These are phyloP conservation scores for Eristalis pertinax DNA, from an alignment of 2,888 invertebrate genomes.

Conservation along the genomic window DNA sequence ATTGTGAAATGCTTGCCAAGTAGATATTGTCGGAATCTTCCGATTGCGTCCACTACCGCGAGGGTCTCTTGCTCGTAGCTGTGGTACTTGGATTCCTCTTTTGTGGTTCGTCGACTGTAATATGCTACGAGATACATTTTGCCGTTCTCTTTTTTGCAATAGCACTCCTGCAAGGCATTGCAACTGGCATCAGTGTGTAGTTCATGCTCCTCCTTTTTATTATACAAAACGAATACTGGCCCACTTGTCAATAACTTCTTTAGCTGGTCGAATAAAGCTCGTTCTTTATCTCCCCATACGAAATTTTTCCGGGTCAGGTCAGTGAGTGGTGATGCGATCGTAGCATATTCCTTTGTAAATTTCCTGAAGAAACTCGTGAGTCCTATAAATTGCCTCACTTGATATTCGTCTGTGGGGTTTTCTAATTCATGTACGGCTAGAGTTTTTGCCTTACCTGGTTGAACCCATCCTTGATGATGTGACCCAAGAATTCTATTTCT, in stretches of 20 bases:
- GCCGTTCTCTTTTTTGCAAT: background rate
- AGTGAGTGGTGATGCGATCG: slow-evolving; percentile 18
- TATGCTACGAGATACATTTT: slow-evolving; percentile 1
- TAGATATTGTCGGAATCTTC: slow-evolving; percentile 2
- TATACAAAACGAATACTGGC: slow-evolving; percentile 8
- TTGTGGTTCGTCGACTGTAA: slow-evolving; percentile 71
- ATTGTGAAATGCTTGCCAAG: background rate
- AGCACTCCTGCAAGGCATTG: background rate
- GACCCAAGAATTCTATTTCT: slow-evolving; percentile 7
- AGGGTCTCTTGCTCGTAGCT: slow-evolving; percentile 51
- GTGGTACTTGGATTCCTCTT: slow-evolving; percentile 74
- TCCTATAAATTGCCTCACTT: background rate
- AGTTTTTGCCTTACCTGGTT: slow-evolving; percentile 16
- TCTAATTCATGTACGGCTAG: slow-evolving; percentile 68
- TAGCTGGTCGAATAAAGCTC: slow-evolving; percentile 4
- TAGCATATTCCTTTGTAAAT: slow-evolving; percentile 58
- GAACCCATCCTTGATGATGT: background rate
- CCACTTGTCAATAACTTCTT: background rate
- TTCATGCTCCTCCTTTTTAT: background rate
- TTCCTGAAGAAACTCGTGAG: slow-evolving; percentile 74
- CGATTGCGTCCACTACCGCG: background rate
- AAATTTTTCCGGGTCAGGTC: slow-evolving; percentile 24
- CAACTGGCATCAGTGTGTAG: too few relatives aligned
- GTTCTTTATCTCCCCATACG: slow-evolving; percentile 3
- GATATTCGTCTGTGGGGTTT: slow-evolving; percentile 69